Percentiles rank a stretch among this genome's conserved stretches.
Evolutionary conservation across 2,113 vertebrate genomes (phyloP).

Genomic region (Microtus ochrogaster): DNA sequence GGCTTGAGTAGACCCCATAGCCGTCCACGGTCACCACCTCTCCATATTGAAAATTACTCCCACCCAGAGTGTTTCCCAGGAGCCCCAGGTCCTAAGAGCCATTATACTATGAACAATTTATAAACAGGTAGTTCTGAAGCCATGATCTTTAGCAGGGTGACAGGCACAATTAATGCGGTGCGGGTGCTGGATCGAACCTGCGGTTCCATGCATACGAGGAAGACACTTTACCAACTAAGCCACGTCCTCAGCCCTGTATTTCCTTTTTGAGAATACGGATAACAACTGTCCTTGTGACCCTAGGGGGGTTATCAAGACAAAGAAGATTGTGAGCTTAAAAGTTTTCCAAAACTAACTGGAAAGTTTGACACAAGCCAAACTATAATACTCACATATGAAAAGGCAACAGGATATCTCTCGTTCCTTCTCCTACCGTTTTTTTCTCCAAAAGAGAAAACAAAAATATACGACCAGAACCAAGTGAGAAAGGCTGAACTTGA

Average conservation of each 20-base stretch:
- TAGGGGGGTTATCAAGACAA: neutral
- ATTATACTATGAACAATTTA: neutral
- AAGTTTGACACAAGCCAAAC: slow-evolving; percentile 19
- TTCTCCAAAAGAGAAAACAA: neutral
- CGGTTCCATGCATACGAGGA: neutral
- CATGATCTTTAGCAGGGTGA: neutral
- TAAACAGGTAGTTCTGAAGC: neutral
- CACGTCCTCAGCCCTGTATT: neutral
- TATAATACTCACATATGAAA: neutral
- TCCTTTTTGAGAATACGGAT: neutral
- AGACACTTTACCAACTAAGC: too few species aligned
- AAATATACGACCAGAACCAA: neutral
- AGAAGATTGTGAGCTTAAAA: slow-evolving; percentile 2
- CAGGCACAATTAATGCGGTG: neutral
- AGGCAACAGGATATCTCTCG: neutral
- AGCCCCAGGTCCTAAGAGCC: neutral
- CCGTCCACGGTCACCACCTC: neutral
- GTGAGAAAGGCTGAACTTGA: neutral
- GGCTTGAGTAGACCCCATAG: neutral
- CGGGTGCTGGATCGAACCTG: neutral
- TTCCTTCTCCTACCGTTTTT: neutral
- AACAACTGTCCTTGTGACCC: neutral
- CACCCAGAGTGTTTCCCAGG: neutral
- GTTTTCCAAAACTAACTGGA: neutral
- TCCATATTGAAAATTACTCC: neutral